These are phyloP conservation scores for Athalia cordata DNA, from an alignment of 2,888 invertebrate genomes.

Conservation along the genomic window DNA sequence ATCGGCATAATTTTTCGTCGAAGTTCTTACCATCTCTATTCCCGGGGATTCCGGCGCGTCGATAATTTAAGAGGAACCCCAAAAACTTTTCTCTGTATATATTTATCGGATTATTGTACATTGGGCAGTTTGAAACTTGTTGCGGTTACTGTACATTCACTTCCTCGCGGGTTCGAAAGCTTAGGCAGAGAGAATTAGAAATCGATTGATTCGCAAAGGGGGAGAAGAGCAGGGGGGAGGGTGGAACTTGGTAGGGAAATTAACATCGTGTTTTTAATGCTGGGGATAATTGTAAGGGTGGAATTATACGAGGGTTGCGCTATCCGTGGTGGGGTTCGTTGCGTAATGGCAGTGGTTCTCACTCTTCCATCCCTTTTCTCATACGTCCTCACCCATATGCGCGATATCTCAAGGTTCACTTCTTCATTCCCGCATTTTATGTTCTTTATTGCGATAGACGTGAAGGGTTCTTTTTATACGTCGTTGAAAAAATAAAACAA, in stretches of 20 bases:
- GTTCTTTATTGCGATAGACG: no score
- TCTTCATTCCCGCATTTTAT: no score
- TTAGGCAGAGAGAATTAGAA: conserved; percentile 68
- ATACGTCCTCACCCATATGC: not conserved
- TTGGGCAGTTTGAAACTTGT: conserved; percentile 26
- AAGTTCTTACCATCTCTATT: no score
- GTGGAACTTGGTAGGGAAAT: conserved; percentile 64
- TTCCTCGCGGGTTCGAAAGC: conserved; percentile 48
- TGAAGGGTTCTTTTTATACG: no score
- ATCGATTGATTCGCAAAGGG: conserved; percentile 71
- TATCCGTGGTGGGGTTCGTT: conserved; percentile 60
- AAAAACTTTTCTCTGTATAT: not conserved
- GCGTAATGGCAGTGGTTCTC: conserved; percentile 64
- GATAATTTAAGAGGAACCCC: no score
- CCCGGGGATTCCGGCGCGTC: no score
- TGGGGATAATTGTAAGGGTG: conserved; percentile 73
- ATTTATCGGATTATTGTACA: not conserved
- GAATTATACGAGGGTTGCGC: conserved; percentile 69
- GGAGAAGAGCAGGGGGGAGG: conserved; percentile 51
- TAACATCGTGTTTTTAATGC: conserved; percentile 73
- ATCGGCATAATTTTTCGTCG: no score
- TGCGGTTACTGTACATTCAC: conserved; percentile 42
- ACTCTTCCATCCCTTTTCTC: conserved; percentile 36
- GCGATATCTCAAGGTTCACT: no score
- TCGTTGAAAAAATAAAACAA: not conserved